A percentile compares a stretch with the other conserved stretches of the same genome.
phyloP scores from a whole-genome alignment of 2,888 invertebrate genomes.

The Eurytoma californica region DNA sequence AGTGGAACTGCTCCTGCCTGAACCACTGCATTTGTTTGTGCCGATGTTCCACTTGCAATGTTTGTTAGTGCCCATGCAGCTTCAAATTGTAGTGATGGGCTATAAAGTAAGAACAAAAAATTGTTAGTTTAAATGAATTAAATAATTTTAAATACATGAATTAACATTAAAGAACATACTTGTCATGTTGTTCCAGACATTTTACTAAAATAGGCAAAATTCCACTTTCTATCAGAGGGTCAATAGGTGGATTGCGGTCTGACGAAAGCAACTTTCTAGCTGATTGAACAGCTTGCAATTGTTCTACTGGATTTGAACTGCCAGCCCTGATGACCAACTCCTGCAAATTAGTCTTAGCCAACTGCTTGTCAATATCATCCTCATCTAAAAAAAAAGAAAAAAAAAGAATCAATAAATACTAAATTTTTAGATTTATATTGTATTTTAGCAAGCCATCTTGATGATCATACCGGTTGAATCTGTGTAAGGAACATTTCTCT shows the following conservation, averaged over 20 bases:
- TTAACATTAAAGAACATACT: conserved; percentile 72
- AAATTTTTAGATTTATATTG: conserved; percentile 5
- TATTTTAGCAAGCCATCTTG: background rate
- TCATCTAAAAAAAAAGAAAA: conserved; percentile 80
- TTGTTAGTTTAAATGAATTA: conserved; percentile 8
- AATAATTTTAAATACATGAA: background rate
- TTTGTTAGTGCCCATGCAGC: conserved; percentile 99
- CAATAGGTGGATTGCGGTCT: conserved; percentile 98
- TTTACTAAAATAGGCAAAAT: conserved; percentile 95
- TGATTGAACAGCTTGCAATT: conserved; percentile 94
- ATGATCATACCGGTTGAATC: conserved; percentile 82
- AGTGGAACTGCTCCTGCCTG: conserved; percentile 96
- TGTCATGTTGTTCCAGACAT: conserved; percentile 90
- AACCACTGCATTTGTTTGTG: conserved; percentile 94
- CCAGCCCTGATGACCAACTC: conserved; percentile 92
- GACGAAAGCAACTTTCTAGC: conserved; percentile 97
- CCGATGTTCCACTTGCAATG: conserved; percentile 95
- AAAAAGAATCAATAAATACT: conserved; percentile 28
- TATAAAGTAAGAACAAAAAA: conserved; percentile 65
- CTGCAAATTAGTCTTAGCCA: conserved; percentile 85
- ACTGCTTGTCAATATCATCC: conserved; percentile 83
- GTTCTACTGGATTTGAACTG: conserved; percentile 86
- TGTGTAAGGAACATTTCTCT: conserved; percentile 93
- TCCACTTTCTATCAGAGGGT: conserved; percentile 94
- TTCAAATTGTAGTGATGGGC: conserved; percentile 95